These are phyloP conservation scores for Aphodius sticticus DNA, from an alignment of 2,888 invertebrate genomes.

Conservation along the genomic window DNA sequence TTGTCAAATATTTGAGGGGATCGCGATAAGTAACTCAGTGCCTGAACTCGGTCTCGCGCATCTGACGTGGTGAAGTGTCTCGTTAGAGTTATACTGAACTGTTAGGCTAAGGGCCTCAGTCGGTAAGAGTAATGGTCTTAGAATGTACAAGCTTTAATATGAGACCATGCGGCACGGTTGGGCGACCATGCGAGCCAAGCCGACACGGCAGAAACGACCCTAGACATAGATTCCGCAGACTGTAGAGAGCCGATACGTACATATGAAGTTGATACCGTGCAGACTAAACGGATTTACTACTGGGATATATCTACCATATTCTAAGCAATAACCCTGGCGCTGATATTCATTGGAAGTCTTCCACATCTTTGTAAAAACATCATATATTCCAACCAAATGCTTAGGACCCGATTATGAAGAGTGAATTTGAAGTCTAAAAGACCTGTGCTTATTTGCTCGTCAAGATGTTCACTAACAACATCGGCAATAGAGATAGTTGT, in stretches of 20 bases:
- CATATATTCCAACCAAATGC: too few species aligned
- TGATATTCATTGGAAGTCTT: too few species aligned
- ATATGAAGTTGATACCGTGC: not conserved
- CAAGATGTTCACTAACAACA: too few species aligned
- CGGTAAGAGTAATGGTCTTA: not conserved
- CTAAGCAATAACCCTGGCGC: not conserved
- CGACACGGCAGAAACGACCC: conserved; percentile 5
- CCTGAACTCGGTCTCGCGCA: not conserved
- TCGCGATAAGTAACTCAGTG: too few species aligned
- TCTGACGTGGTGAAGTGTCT: not conserved
- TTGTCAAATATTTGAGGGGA: too few species aligned
- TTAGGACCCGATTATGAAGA: too few species aligned
- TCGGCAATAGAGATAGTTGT: too few species aligned
- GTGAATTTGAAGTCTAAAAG: too few species aligned
- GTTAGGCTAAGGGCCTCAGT: not conserved
- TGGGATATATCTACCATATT: not conserved
- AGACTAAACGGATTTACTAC: not conserved
- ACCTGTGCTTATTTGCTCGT: too few species aligned
- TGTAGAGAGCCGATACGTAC: not conserved
- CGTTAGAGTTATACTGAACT: not conserved
- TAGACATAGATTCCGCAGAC: not conserved
- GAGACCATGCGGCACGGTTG: conserved; percentile 10
- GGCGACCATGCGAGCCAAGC: not conserved
- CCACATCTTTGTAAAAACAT: too few species aligned
- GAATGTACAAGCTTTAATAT: conserved; percentile 15